Evolutionary conservation across 2,888 invertebrate genomes (phyloP).

Genomic region (Thyatira batis): DNA sequence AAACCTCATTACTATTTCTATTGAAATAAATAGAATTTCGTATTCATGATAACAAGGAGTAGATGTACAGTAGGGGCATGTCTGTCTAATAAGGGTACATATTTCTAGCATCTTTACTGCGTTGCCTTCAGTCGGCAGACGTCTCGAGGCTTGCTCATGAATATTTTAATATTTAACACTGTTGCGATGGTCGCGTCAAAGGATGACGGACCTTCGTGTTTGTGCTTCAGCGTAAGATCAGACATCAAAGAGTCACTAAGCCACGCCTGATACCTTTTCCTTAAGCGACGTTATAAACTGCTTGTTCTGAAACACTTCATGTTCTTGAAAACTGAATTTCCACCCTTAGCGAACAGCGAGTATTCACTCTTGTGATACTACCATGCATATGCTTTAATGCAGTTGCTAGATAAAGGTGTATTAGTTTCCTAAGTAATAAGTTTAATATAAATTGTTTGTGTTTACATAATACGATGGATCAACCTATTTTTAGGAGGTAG

Average conservation of each 20-base stretch:
- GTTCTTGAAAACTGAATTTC: no score
- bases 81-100: slow-evolving; percentile 18
- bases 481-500: no score
- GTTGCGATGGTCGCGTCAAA: slow-evolving; percentile 34
- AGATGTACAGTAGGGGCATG: background rate
- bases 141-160: slow-evolving; percentile 40
- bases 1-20: background rate
- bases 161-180: slow-evolving; percentile 57
- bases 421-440: no score
- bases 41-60: slow-evolving; percentile 7
- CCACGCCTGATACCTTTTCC: background rate
- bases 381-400: no score
- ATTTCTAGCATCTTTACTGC: slow-evolving; percentile 28
- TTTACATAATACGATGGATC: no score
- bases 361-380: no score
- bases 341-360: no score
- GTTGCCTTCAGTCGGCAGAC: slow-evolving; percentile 20
- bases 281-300: background rate
- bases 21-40: background rate
- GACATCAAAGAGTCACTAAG: slow-evolving; percentile 28
- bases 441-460: no score
- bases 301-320: background rate
- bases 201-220: slow-evolving; percentile 30
- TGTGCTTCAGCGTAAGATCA: slow-evolving; percentile 14
- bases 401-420: no score